A percentile compares a stretch with the other conserved stretches of the same genome.
phyloP scores from a whole-genome alignment of 2,888 invertebrate species.

The Patella caerulea region DNA sequence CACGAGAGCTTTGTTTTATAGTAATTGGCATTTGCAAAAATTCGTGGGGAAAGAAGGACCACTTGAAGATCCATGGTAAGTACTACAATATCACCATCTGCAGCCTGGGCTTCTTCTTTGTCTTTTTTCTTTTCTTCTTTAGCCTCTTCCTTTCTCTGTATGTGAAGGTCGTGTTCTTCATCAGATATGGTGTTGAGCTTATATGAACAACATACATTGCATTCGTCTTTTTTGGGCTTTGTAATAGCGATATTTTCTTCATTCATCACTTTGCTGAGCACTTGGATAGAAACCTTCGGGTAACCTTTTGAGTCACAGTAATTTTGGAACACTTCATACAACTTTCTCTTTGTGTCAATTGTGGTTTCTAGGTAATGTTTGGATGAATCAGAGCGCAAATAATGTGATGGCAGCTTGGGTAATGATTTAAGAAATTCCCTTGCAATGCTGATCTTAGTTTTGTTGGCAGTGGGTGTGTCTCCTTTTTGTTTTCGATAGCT shows the following conservation, averaged over 20 bases:
- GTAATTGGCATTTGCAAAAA: slow-evolving; percentile 23
- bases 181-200: background rate
- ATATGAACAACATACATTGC: background rate
- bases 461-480: background rate
- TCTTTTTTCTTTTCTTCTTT: slow-evolving; percentile 18
- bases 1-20: slow-evolving; percentile 21
- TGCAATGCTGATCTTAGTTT: background rate
- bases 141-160: background rate
- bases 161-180: slow-evolving; percentile 17
- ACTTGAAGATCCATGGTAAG: slow-evolving; percentile 19
- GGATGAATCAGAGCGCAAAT: background rate
- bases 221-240: too few relatives aligned
- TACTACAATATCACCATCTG: slow-evolving; percentile 1
- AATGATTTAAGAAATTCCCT: slow-evolving; percentile 1
- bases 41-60: too few relatives aligned
- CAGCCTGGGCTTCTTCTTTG: slow-evolving; percentile 1
- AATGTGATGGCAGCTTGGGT: slow-evolving; percentile 15
- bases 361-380: slow-evolving; percentile 9
- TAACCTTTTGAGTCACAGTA: slow-evolving; percentile 4
- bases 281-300: background rate
- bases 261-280: too few relatives aligned
- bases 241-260: too few relatives aligned
- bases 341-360: too few relatives aligned
- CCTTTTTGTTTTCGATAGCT: background rate
- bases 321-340: background rate